Evolutionary conservation across 2,888 invertebrate genomes (phyloP).

Genomic region (Ametastegia equiseti): DNA sequence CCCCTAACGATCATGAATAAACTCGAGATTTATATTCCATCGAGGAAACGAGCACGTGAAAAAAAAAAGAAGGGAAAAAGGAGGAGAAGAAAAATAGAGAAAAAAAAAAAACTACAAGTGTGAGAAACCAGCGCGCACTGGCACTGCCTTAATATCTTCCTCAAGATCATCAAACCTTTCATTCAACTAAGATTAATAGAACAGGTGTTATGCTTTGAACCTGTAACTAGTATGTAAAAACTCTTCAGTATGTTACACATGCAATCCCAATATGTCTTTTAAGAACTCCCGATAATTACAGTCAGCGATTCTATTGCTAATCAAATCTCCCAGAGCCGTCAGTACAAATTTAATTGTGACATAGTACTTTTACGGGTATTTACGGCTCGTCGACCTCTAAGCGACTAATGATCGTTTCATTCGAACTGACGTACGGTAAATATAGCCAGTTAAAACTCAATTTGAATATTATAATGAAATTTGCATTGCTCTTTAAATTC

Average conservation of each 20-base stretch:
- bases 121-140: not conserved
- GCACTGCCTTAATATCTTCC: not conserved
- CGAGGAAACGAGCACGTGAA: slow-evolving; percentile 25
- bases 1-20: slow-evolving; percentile 31
- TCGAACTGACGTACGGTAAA: slow-evolving; percentile 14
- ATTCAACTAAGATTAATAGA: slow-evolving; percentile 25
- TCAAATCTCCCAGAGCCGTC: not conserved
- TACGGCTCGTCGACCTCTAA: too few species aligned
- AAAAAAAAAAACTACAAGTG: not conserved
- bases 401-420: too few species aligned
- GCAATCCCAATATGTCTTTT: not conserved
- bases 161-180: slow-evolving; percentile 15
- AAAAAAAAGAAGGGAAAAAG: not conserved
- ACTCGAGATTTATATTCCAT: slow-evolving; percentile 42
- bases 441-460: slow-evolving; percentile 4
- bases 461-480: slow-evolving; percentile 55
- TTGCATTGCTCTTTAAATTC: slow-evolving; percentile 50
- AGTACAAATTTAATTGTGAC: slow-evolving; percentile 12
- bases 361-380: not conserved
- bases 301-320: not conserved
- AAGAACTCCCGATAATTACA: not conserved
- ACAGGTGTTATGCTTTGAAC: slow-evolving; percentile 10
- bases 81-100: not conserved
- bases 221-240: not conserved
- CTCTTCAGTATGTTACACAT: not conserved